phyloP scores from a whole-genome alignment of 2,888 invertebrate species.

The Cryptocephalus primarius region DNA sequence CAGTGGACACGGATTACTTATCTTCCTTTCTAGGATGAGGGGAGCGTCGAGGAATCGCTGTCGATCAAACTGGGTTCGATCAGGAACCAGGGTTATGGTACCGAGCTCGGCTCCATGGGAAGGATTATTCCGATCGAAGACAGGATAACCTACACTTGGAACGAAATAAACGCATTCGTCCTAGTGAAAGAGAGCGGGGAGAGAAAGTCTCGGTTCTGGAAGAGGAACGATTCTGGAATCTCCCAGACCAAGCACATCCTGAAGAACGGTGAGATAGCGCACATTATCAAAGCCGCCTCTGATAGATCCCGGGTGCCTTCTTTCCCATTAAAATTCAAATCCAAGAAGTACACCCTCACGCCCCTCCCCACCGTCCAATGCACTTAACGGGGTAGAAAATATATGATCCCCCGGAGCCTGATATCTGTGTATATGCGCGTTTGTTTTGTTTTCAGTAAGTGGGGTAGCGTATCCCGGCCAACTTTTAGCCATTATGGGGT shows the following conservation, averaged over 20 bases:
- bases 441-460: constrained; percentile 29
- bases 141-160: constrained; percentile 65
- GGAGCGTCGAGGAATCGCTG: constrained; percentile 6
- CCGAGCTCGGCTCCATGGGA: constrained; percentile 6
- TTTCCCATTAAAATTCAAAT: background rate
- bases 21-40: constrained; percentile 5
- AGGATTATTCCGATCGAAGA: constrained; percentile 24
- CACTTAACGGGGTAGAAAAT: background rate
- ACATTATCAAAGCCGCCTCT: no score
- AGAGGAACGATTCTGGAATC: constrained; percentile 21
- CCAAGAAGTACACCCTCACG: no score
- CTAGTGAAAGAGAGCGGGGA: constrained; percentile 16
- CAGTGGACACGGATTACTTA: no score
- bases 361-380: background rate
- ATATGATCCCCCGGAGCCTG: background rate
- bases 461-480: constrained; percentile 81
- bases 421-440: no score
- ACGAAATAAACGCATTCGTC: constrained; percentile 65
- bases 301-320: background rate
- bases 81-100: constrained; percentile 19
- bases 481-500: constrained; percentile 77
- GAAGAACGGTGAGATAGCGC: constrained; percentile 49
- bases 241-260: constrained; percentile 57
- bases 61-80: constrained; percentile 5
- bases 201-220: constrained; percentile 11